Evolutionary conservation across 1,140 invertebrate species (phyloP), one percentile per base, ranked within the genome.

Genomic region (Magallana angulata): DNA sequence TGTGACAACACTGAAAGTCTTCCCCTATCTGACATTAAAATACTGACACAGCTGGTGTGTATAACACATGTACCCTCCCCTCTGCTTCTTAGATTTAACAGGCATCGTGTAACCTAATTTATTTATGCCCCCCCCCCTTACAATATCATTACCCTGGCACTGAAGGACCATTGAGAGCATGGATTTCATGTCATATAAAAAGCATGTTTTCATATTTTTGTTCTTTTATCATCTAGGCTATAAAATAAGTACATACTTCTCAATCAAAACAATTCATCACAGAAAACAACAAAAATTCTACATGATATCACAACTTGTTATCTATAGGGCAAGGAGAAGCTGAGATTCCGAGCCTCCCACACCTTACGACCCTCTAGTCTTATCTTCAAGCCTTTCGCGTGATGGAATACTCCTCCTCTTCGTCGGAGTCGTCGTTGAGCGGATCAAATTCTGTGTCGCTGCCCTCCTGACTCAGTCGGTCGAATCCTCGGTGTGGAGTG

Each of bases 381-480:
- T 11, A 2, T 57, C 58, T 12, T 88, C 85, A 90, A 16, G 90
- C 87, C 81, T 90, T 90, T 24, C 86, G 85, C 30, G 85, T 85
- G n/a, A 87, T 87, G 1, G 81, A 88, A 81, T 91, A 92, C 76
- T 92, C 91, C 82, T 91, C 91, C 76, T 92, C 91, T 60, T 91
- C 91, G 30, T 91, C 85, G 24, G 91, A 91, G 0, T 91, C 91
- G 58, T 90, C 90, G 76, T 89, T 89, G 2, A 91, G 71, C n/a
- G 90, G 89, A 68, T 92, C 91, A 76, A 89, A 84, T 64, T 92
- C 91, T 57, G 90, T 89, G 62, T 92, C 91, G 85, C 91, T 91
- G 59, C 91, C 91, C 60, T 92, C 91, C 48, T 88, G 90, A 86
- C 90, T 92, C 64, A 92, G 71, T 64, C 88, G 82, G 84, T 92